Evolutionary conservation across 2,888 invertebrate species (phyloP), one percentile per base, ranked within the genome.

Genomic region (Papilio protenor): DNA sequence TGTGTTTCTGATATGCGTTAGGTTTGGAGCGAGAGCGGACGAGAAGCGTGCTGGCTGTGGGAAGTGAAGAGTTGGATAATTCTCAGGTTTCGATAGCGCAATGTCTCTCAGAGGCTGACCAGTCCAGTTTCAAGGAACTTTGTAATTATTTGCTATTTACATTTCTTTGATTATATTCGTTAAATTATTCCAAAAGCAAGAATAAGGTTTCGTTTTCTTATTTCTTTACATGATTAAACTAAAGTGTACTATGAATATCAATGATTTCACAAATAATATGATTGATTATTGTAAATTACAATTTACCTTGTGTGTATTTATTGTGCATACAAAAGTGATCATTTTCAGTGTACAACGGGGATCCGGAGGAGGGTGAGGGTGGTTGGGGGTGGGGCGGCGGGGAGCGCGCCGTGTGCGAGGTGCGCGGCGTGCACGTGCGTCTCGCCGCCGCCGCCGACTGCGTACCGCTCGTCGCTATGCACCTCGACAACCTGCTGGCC

Each of bases 401-500:
- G 23, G 88, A 88, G 75, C 82, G 84, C 8, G 76, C 88, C 18
- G 88, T 90, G 2, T 84, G 86, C 80, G 85, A 90, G 49, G 80
- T 89, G 21, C 82, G 84, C 10, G 84, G 88, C 8, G 47, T 92
- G 4, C 85, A 82, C 14, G 76, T 92, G 1, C 87, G 90, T 55
- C 73, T 93, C 76, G 85, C 90, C 3, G 83, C 84, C 4, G 79
- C 86, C 1, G 52, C 85, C 0, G 91, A 90, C 80, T 80, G 82
- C 12, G 79, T 81, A 33, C 33, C 33, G 33, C 5, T 33, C 16
- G 71, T 91, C 5, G 92, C 91, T 1, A 33, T 90, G 59, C 88
- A 92, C 59, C 77, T 91, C 0, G 89, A 91, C 78, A 86, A 90
- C 6, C 83, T 86, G 49, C 4, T 87, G 87, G 0, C 2, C 88